Evolutionary conservation across 2,888 invertebrate species (phyloP), one percentile per base, ranked within the genome.

Genomic region (Noctua janthina): DNA sequence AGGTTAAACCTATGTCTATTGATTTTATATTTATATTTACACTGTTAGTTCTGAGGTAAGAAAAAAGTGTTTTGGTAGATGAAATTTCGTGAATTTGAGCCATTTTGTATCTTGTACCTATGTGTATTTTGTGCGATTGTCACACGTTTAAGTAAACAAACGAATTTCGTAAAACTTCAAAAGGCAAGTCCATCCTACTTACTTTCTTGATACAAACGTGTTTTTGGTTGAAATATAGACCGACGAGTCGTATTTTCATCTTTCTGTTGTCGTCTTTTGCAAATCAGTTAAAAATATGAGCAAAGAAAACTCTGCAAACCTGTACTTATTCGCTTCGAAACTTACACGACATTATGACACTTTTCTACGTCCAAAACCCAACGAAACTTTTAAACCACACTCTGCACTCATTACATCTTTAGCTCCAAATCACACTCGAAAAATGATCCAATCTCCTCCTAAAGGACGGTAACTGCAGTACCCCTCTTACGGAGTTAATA

Each of bases 21-120:
- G 85, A 83, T 85, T 87, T 90, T 87, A 79, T 85, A 82, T 84
- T 79, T 86, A 73, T 84, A 81, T 85, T 82, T 66, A 75, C 82
- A 70, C 54, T 39, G 29, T 17, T 59, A 8, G 56, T 64, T 67
- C 46, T 73, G 51, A 69, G 49, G 74, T 72, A 51, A 66, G 46
- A 46, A 39, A 4, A 59, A 43, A 51, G 43, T 66, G n/a, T 68
- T 77, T 29, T 56, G 35, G 67, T 54, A 66, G 74, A 75, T 79
- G 82, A 68, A 76, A 81, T 85, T 88, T 67, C n/a, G 20, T 29
- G 29, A 71, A 20, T 51, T 5, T 13, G 59, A 23, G 23, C 17
- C 8, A 43, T 56, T 20, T 29, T 17, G 13, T 59, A 20, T 67
- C 20, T 29, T 29, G 29, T 29, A 29, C 29, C 29, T 29, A 29